Base-by-base conservation (phyloP, 2,797 vertebrate genomes). In the Lycodopsis pacificus region DNA sequence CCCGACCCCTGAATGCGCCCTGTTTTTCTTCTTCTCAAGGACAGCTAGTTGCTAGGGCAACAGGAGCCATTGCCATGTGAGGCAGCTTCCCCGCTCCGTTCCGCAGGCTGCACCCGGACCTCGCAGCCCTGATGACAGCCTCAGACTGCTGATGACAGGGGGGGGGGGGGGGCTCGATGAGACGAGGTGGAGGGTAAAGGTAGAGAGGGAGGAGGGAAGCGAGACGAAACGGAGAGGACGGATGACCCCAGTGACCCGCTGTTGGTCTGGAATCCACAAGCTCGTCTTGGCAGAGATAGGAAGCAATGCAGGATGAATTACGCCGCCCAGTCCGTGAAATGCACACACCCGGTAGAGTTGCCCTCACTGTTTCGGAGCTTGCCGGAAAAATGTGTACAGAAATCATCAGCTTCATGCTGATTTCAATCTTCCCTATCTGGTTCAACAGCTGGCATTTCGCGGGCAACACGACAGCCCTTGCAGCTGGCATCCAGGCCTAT, bases 1-100 rank as follows among this genome's bases (percentile, higher is more conserved):
- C 83, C 79, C 91, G 90, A 88, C 65, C 82, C 81, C 82, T 79
- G 71, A 92, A 94, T 34, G 78, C 53, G 84, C 81, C 93, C 93
- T 93, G 92, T 92, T 19, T 5, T 19, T 92, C 30, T 32, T 32
- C 30, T 92, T 91, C 90, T 92, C 93, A 95, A 95, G 94, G 94
- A 95, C 95, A 83, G 90, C 73, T 84, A 77, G 95, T 95, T 96
- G 93, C 94, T 90, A 93, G 83, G 95, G 95, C 90, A 95, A 95
- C 95, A 70, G 77, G 85, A 91, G 89, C 91, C 71, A 92, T 91
- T 92, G 92, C 90, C 82, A 90, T 90, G 91, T 91, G 86, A 82
- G 93, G 88, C 90, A 85, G 89, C 89, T 85, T 90, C 89, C 81
- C 89, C 51, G 58, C 84, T 90, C 86, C 73, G 91, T 94, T 95